Base-by-base conservation (phyloP, 2,797 vertebrate species). In the Sebastes oblongus region DNA sequence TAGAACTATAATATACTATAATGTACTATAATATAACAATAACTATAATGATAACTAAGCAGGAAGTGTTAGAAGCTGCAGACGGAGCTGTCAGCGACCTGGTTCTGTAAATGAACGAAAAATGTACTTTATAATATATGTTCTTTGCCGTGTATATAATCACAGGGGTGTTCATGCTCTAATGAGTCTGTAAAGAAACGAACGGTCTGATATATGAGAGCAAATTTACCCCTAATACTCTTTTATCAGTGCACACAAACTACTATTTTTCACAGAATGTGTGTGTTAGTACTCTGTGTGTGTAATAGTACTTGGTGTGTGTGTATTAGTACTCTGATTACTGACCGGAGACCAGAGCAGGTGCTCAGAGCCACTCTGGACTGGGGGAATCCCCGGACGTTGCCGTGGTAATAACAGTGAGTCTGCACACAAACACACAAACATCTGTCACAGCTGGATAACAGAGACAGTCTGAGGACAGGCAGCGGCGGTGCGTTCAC, bases 401-500 rank as follows among this genome's bases (percentile, higher is more conserved):
- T 87, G 14, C 98, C 98, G 3, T 93, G 95, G 82, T 98, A 98
- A 88, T 96, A 98, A 90, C 98, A 98, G 72, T 95, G 95, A 16
- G 89, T 93, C 98, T 98, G 84, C 32, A 77, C 75, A 87, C 30
- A 80, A 24, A 70, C 27, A 78, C 22, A 20, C 52, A 61, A 9
- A 56, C 34, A 50, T 12, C 14, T 42, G 76, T 81, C 50, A 84
- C 72, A 80, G 76, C 58, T 60, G 66, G 16, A 39, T 7, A 3
- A 52, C 18, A 39, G 11, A 42, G 7, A 29, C 4, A 8, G 1
- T 1, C 12, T 16, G 27, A 18, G 3, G 36, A 22, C 14, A 0
- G 42, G 20, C n/a, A 5, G 1, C 3, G 4, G 65, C 1, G 65
- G 27, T 61, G 88, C 29, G 2, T 81, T 88, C 68, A 10, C 64